These are phyloP conservation scores for Drosophila koepferae DNA, from an alignment of 2,888 invertebrate genomes.

Conservation along the genomic window DNA sequence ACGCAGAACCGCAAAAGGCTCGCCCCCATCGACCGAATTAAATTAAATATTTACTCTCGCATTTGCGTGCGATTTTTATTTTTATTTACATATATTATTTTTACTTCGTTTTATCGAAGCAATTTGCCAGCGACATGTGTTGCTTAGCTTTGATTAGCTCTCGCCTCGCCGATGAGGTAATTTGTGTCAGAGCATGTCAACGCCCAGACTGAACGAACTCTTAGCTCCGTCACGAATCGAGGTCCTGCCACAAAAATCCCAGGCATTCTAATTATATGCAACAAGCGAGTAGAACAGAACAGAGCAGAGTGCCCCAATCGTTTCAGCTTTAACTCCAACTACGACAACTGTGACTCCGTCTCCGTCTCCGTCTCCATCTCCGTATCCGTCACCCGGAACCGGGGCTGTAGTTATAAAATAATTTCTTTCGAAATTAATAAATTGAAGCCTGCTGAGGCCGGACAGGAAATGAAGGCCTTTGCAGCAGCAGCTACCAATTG, in stretches of 20 bases:
- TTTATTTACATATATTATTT: neutral
- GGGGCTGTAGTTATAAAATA: constrained; percentile 66
- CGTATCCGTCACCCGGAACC: constrained; percentile 10
- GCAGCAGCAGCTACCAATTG: constrained; percentile 52
- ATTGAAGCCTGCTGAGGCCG: constrained; percentile 66
- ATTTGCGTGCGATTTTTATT: constrained; percentile 73
- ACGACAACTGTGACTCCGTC: neutral
- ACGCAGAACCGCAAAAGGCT: constrained; percentile 50
- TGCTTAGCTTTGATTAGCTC: constrained; percentile 73
- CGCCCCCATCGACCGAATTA: constrained; percentile 59
- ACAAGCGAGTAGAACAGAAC: constrained; percentile 51
- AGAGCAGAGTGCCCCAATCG: constrained; percentile 3
- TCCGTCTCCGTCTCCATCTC: neutral
- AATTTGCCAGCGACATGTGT: constrained; percentile 71
- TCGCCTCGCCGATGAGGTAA: constrained; percentile 53
- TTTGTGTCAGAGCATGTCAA: constrained; percentile 56
- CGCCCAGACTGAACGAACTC: constrained; percentile 27
- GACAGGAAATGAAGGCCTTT: constrained; percentile 62
- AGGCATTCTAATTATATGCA: constrained; percentile 70
- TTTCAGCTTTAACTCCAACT: neutral
- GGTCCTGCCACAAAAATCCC: constrained; percentile 1
- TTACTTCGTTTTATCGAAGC: constrained; percentile 53
- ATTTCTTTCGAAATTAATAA: constrained; percentile 79
- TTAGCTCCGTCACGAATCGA: neutral
- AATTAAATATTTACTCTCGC: constrained; percentile 80